These are phyloP conservation scores for Cotesia chilonis DNA, from an alignment of 1,140 invertebrate genomes.

Conservation along the genomic window DNA sequence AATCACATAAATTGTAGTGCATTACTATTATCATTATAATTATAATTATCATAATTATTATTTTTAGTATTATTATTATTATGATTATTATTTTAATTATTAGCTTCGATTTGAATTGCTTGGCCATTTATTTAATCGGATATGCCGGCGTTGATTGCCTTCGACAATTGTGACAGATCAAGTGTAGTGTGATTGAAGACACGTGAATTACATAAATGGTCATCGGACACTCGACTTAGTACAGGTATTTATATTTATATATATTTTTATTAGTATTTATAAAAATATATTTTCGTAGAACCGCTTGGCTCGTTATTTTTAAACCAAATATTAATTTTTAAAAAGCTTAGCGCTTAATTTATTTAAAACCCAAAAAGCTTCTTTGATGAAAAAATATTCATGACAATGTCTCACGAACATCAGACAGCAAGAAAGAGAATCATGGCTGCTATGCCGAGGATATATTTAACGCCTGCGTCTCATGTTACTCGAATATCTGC, in stretches of 20 bases:
- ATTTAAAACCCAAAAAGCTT: background rate
- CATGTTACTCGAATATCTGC: slow-evolving; percentile 41
- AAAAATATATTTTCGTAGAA: background rate
- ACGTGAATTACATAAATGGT: slow-evolving; percentile 1
- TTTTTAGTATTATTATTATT: too few relatives aligned
- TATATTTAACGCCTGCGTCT: slow-evolving; percentile 41
- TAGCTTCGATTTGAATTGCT: too few relatives aligned
- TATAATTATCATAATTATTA: too few relatives aligned
- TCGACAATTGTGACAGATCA: slow-evolving; percentile 5
- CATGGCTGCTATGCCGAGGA: slow-evolving; percentile 27
- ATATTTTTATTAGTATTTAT: background rate
- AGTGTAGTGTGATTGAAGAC: slow-evolving; percentile 12
- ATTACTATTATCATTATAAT: too few relatives aligned
- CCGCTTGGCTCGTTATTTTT: too few relatives aligned
- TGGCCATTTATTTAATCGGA: background rate
- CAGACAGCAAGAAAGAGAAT: slow-evolving; percentile 9
- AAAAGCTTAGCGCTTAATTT: too few relatives aligned
- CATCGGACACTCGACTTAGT: background rate
- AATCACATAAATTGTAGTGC: too few relatives aligned
- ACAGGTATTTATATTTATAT: slow-evolving; percentile 8
- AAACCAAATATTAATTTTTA: too few relatives aligned
- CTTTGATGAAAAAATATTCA: background rate
- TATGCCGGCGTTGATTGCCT: slow-evolving; percentile 33
- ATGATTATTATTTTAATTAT: too few relatives aligned
- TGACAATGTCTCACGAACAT: slow-evolving; percentile 4